Evolutionary conservation across 2,888 invertebrate species (phyloP), one percentile per base, ranked within the genome.

Genomic region (Meandrusa payeni): DNA sequence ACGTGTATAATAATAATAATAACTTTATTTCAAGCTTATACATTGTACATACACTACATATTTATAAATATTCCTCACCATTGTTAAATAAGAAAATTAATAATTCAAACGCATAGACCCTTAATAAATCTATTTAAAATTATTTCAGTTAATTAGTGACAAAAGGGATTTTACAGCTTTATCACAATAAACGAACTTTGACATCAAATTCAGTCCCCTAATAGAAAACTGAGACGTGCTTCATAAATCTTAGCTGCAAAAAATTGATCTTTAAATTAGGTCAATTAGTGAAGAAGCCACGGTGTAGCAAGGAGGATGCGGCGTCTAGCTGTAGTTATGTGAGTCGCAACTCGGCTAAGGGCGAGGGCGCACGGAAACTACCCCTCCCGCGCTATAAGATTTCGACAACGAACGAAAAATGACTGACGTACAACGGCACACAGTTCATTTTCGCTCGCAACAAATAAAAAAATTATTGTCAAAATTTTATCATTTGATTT

Each of bases 221-320:
- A 51, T 49, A 57, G 57, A 62, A 60, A 59, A 50, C 52, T 52
- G 51, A 54, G 46, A 46, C 48, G 49, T 50, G 47, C 48, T 49
- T 50, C 52, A 39, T 48, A 62, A 62, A 59, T 61, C 54, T 64
- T 58, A 46, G 48, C 36, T 38, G 51, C 45, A 50, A 60, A 67
- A 64, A 64, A 60, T 48, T 36, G 46, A 52, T 64, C 52, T 62
- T 65, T 69, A 72, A 83, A 81, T 79, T 82, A 62, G 81, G 80
- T 83, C 79, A 83, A 82, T 83, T 82, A 78, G 64, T 51, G 62
- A 70, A 61, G 70, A 70, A 73, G 69, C 65, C 64, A 56, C 54
- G 41, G 58, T 56, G 57, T 67, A 71, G 67, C 65, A 57, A 55
- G 69, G 70, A 72, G 76, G 67, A 66, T 72, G 76, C 65, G 65